Evolutionary conservation across 2,797 vertebrate genomes (phyloP).

Genomic region (Phyllotis vaccarum): DNA sequence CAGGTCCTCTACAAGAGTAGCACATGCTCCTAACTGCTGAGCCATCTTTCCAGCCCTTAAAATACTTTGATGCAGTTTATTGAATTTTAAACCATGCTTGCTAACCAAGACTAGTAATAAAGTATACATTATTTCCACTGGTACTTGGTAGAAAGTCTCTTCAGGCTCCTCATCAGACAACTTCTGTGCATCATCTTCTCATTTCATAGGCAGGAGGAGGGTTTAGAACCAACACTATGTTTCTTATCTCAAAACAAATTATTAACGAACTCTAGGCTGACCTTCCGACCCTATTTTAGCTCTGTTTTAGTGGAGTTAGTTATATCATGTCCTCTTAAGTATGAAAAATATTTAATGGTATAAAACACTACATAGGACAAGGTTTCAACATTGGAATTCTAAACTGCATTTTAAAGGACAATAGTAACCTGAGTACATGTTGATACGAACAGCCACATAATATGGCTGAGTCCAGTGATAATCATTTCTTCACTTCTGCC

Average conservation of each 20-base stretch:
- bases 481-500: slow-evolving; percentile 84
- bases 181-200: slow-evolving; percentile 5
- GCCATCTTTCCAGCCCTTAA: not conserved
- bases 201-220: not conserved
- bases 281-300: not conserved
- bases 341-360: slow-evolving; percentile 47
- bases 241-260: slow-evolving; percentile 27
- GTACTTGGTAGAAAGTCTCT: slow-evolving; percentile 36
- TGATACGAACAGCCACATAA: slow-evolving; percentile 71
- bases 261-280: not conserved
- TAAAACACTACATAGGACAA: slow-evolving; percentile 5
- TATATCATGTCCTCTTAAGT: not conserved
- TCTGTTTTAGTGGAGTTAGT: not conserved
- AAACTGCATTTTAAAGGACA: slow-evolving; percentile 53
- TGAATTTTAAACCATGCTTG: slow-evolving; percentile 46
- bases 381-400: slow-evolving; percentile 60
- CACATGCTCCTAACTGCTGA: not conserved
- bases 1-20: not conserved
- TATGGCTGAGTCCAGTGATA: slow-evolving; percentile 79
- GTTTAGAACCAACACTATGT: not conserved
- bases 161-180: slow-evolving; percentile 34
- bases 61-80: not conserved
- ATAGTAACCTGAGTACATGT: slow-evolving; percentile 51
- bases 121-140: slow-evolving; percentile 48
- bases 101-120: slow-evolving; percentile 49